Evolutionary conservation across 2,797 vertebrate species (phyloP).

Genomic region (Pipistrellus nathusii): DNA sequence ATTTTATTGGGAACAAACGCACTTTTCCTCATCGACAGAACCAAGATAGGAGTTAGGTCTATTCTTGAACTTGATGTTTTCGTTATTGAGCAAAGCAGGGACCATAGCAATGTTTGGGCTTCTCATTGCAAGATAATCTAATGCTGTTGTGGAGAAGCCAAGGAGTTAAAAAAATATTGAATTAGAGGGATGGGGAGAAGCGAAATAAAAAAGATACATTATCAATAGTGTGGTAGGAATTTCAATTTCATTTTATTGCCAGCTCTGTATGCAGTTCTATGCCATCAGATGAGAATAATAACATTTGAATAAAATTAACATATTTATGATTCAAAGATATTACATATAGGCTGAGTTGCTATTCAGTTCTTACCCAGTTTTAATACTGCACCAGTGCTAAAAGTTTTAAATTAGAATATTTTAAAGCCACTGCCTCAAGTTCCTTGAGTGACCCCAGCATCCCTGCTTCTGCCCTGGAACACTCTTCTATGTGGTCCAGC

Average conservation of each 20-base stretch:
- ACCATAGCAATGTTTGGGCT: background rate
- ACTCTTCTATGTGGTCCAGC: too few species aligned
- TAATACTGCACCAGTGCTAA: background rate
- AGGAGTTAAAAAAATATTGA: background rate
- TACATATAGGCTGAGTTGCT: background rate
- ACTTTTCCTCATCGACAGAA: background rate
- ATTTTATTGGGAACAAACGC: conserved; percentile 1
- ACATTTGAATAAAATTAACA: conserved; percentile 12
- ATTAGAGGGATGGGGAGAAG: background rate
- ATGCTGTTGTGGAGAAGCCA: conserved; percentile 4
- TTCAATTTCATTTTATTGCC: background rate
- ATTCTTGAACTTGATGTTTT: background rate
- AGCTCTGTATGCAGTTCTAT: background rate
- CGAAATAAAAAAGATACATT: background rate
- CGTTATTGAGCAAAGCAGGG: conserved; percentile 25
- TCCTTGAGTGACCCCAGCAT: background rate
- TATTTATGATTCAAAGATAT: conserved; percentile 5
- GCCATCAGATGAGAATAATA: conserved; percentile 34
- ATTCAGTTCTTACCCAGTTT: background rate
- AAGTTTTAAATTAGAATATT: background rate
- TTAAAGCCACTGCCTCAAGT: background rate
- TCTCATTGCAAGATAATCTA: background rate
- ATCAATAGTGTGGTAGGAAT: background rate
- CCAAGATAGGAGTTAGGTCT: background rate
- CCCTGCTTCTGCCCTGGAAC: background rate